Conservation (phyloP, 2,797 vertebrate species). For the Hozukius guyotensis region DNA sequence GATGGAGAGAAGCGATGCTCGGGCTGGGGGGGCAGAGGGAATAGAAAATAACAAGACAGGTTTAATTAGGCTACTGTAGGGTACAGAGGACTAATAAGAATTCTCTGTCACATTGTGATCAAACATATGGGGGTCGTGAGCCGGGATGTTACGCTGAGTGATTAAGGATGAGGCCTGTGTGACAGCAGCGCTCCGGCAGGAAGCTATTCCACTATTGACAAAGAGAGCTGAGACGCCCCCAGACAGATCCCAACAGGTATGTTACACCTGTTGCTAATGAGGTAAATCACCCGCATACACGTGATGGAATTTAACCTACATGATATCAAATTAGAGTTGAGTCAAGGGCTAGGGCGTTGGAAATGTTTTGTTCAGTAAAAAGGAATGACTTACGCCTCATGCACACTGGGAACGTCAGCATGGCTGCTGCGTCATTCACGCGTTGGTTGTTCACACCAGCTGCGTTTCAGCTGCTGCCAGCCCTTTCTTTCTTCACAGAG, state of each 20-base stretch:
- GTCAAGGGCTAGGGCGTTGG: background rate
- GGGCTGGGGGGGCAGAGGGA: constrained; percentile 34
- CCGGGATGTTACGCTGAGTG: constrained; percentile 21
- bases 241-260: constrained; percentile 6
- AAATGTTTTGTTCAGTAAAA: background rate
- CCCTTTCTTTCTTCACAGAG: no score
- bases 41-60: constrained; percentile 53
- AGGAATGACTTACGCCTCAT: background rate
- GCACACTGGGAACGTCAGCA: no score
- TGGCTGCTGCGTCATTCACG: no score
- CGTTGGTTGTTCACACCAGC: no score
- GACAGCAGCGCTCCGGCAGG: constrained; percentile 7
- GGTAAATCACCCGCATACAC: background rate
- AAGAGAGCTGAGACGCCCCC: background rate
- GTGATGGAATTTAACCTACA: background rate
- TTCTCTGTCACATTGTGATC: constrained; percentile 45
- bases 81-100: constrained; percentile 39
- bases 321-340: background rate
- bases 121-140: constrained; percentile 47
- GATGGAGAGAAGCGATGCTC: constrained; percentile 14
- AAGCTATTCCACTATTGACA: constrained; percentile 18
- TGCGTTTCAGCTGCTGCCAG: no score
- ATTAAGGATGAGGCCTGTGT: constrained; percentile 37
- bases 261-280: constrained; percentile 1
- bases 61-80: constrained; percentile 43